These are phyloP conservation scores for Eudemis profundana DNA, from an alignment of 2,888 invertebrate species.

Conservation along the genomic window DNA sequence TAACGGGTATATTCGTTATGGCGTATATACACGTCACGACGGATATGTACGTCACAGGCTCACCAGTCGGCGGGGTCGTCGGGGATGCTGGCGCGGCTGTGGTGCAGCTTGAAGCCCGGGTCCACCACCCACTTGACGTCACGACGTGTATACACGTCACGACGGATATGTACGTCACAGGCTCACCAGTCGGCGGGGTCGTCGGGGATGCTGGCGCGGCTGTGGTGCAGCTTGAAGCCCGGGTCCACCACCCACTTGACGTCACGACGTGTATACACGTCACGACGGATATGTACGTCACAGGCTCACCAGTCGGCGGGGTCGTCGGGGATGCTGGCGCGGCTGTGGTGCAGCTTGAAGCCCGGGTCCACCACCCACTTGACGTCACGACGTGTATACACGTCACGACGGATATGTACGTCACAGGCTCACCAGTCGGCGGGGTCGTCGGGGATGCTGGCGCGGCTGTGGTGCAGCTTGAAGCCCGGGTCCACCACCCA, in stretches of 20 bases:
- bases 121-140: slow-evolving; percentile 94
- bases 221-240: slow-evolving; percentile 91
- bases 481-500: slow-evolving; percentile 95
- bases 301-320: slow-evolving; percentile 66
- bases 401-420: no score
- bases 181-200: slow-evolving; percentile 71
- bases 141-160: no score
- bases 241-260: slow-evolving; percentile 94
- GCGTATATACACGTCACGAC: no score
- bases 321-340: slow-evolving; percentile 86
- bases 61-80: slow-evolving; percentile 74
- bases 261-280: slow-evolving; percentile 74
- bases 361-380: slow-evolving; percentile 94
- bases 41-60: not conserved
- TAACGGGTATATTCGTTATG: no score
- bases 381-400: slow-evolving; percentile 83
- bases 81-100: slow-evolving; percentile 87
- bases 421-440: slow-evolving; percentile 61
- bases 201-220: slow-evolving; percentile 86
- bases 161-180: not conserved
- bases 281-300: not conserved
- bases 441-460: slow-evolving; percentile 85
- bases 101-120: slow-evolving; percentile 90
- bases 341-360: slow-evolving; percentile 90
- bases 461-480: slow-evolving; percentile 89